Percentiles rank a stretch among this genome's conserved stretches.
Evolutionary conservation across 2,797 vertebrate species (phyloP).

Genomic region (Periparus ater): DNA sequence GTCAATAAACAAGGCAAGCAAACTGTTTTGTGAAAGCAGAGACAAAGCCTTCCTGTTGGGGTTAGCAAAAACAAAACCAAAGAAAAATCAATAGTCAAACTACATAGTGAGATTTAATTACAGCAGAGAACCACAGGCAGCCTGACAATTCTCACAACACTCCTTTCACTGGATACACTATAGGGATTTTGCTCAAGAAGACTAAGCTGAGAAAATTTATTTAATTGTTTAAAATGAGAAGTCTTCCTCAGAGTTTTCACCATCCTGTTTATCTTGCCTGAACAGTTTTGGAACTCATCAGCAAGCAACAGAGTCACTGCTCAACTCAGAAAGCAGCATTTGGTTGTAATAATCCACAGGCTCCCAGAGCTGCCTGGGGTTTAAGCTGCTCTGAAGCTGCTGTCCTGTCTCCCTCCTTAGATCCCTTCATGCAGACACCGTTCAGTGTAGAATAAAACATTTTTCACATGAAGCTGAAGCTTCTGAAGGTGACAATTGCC

Average conservation of each 20-base stretch:
- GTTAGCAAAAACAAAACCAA: slow-evolving; percentile 3
- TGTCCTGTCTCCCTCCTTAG: background rate
- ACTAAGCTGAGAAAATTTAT: background rate
- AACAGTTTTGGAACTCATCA: slow-evolving; percentile 46
- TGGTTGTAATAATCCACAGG: background rate
- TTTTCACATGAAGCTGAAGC: background rate
- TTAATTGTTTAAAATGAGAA: background rate
- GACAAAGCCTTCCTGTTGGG: background rate
- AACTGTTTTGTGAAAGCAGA: background rate
- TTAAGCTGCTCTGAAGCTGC: background rate
- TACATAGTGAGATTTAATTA: slow-evolving; percentile 18
- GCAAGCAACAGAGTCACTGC: slow-evolving; percentile 4
- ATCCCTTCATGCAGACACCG: background rate
- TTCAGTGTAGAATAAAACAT: background rate
- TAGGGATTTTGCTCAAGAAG: background rate
- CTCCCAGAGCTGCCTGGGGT: background rate
- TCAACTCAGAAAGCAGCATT: background rate
- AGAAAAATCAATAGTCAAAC: slow-evolving; percentile 25
- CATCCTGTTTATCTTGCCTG: slow-evolving; percentile 40
- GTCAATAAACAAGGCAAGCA: slow-evolving; percentile 21
- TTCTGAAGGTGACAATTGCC: slow-evolving; percentile 1
- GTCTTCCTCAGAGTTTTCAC: background rate
- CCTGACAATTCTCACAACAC: background rate
- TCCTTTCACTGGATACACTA: background rate
- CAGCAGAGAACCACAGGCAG: background rate